Evolutionary conservation across 2,888 invertebrate genomes (phyloP).

Genomic region (Crossocerus cetratus): DNA sequence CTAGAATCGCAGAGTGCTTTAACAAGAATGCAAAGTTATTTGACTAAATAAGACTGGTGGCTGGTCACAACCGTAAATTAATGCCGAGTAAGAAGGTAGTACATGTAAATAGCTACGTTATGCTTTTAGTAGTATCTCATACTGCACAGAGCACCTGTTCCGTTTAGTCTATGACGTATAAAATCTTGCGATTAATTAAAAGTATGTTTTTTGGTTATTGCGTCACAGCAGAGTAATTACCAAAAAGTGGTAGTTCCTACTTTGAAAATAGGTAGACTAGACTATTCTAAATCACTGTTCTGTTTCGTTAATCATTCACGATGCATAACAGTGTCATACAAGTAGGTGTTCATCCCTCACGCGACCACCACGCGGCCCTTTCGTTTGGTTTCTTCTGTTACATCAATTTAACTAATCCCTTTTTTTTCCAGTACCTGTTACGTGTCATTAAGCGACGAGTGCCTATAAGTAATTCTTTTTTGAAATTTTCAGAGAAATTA

Average conservation of each 20-base stretch:
- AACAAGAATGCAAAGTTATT: slow-evolving; percentile 8
- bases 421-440: not conserved
- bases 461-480: too few species aligned
- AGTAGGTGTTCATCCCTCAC: too few species aligned
- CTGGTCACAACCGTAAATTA: slow-evolving; percentile 10
- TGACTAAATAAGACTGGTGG: slow-evolving; percentile 6
- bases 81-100: slow-evolving; percentile 1
- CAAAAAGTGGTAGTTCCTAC: slow-evolving; percentile 57
- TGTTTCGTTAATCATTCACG: slow-evolving; percentile 28
- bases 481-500: too few species aligned
- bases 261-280: slow-evolving; percentile 60
- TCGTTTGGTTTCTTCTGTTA: too few species aligned
- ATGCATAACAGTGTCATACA: slow-evolving; percentile 10
- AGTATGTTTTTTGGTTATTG: slow-evolving; percentile 58
- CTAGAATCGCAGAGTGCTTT: slow-evolving; percentile 12
- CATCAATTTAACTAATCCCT: too few species aligned
- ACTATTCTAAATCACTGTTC: slow-evolving; percentile 66
- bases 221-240: slow-evolving; percentile 61
- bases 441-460: too few species aligned
- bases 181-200: slow-evolving; percentile 59
- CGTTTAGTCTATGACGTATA: slow-evolving; percentile 62
- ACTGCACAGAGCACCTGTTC: slow-evolving; percentile 36
- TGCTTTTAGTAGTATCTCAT: slow-evolving; percentile 21
- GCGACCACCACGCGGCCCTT: too few species aligned
- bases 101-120: not conserved